phyloP scores from a whole-genome alignment of 1,140 invertebrate genomes.

The Micrasema minimum region DNA sequence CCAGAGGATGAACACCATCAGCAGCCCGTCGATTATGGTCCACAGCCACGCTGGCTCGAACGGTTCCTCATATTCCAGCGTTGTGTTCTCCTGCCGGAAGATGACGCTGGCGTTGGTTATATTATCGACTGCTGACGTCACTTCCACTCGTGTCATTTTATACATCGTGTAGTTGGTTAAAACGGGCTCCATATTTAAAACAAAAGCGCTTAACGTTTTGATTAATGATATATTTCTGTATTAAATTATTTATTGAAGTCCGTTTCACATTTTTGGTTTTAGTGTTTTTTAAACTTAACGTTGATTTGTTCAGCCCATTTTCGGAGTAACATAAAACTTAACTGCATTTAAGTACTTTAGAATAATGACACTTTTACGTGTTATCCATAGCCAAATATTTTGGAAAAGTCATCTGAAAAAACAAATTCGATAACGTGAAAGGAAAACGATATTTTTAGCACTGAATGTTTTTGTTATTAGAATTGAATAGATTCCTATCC shows the following conservation, averaged over 20 bases:
- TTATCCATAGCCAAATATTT: background rate
- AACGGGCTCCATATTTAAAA: slow-evolving; percentile 11
- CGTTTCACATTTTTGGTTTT: no score
- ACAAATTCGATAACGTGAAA: no score
- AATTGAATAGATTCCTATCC: no score
- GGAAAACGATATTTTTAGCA: no score
- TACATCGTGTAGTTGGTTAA: slow-evolving; percentile 47
- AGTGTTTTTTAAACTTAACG: no score
- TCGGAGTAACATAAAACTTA: no score
- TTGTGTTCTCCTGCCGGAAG: slow-evolving; percentile 50
- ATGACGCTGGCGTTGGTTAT: slow-evolving; percentile 52
- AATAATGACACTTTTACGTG: background rate
- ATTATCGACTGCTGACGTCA: slow-evolving; percentile 45
- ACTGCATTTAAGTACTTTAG: no score
- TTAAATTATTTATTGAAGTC: no score
- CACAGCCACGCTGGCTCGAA: slow-evolving; percentile 68
- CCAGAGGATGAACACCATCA: slow-evolving; percentile 73
- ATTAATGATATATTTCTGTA: no score
- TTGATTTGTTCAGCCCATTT: no score
- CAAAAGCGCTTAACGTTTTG: background rate
- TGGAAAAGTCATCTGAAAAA: background rate
- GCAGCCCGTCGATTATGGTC: slow-evolving; percentile 71
- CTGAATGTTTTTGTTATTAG: no score
- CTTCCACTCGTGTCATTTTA: slow-evolving; percentile 31
- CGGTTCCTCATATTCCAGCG: slow-evolving; percentile 23